These are phyloP conservation scores for Eupleurogrammus muticus DNA, from an alignment of 2,797 vertebrate species.

Conservation along the genomic window DNA sequence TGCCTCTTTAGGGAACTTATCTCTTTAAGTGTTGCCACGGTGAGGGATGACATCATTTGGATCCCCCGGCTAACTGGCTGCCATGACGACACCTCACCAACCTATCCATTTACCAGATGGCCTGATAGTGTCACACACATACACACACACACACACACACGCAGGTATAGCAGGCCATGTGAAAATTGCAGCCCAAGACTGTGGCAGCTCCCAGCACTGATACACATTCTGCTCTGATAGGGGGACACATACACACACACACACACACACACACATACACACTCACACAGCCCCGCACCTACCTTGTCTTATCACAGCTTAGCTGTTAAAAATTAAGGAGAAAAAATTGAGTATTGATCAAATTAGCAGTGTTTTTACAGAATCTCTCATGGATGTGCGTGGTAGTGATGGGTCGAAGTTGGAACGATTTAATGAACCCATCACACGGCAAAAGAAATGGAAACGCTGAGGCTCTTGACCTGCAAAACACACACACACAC, in stretches of 20 bases:
- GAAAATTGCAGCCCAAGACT: constrained; percentile 91
- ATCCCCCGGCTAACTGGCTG: constrained; percentile 94
- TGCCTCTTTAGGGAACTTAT: constrained; percentile 99
- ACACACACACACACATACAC: constrained; percentile 40
- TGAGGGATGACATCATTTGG: constrained; percentile 99
- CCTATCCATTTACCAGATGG: constrained; percentile 99
- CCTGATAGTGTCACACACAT: constrained; percentile 89
- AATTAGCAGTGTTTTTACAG: constrained; percentile 99
- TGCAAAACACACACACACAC: constrained; percentile 35
- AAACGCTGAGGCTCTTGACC: constrained; percentile 88
- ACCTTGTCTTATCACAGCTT: constrained; percentile 92
- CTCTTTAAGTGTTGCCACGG: constrained; percentile 95
- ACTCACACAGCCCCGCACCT: constrained; percentile 82
- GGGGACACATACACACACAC: constrained; percentile 32
- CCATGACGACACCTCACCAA: constrained; percentile 90
- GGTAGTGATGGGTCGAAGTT: constrained; percentile 2
- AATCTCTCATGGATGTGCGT: constrained; percentile 81
- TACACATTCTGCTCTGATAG: constrained; percentile 51
- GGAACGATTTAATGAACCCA: constrained; percentile 87
- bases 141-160: constrained; percentile 15
- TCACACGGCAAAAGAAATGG: constrained; percentile 92
- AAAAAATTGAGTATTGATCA: constrained; percentile 99
- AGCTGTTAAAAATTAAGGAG: constrained; percentile 92
- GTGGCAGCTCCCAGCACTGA: constrained; percentile 56
- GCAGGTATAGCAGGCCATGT: constrained; percentile 94